Evolutionary conservation across 2,888 invertebrate species (phyloP), one percentile per base, ranked within the genome.

Genomic region (Mythimna lalbum): DNA sequence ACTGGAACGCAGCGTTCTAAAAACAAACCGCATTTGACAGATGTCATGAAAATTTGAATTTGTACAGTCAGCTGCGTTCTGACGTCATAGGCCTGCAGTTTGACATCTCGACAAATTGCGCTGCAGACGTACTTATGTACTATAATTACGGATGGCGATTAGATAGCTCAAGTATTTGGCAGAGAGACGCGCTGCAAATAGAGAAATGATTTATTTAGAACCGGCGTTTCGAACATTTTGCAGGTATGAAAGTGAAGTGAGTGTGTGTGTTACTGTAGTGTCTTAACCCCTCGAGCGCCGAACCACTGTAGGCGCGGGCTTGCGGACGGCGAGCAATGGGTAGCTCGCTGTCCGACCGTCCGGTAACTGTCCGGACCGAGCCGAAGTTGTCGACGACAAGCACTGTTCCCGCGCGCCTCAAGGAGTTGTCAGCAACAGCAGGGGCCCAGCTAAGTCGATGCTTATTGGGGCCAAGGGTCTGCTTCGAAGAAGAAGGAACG

Each of bases 61-160:
- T 68, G 65, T 72, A 78, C 61, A 80, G 69, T 80, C 77, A 76
- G 83, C 70, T 68, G 75, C 72, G 60, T 31, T 74, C 23, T 81
- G 80, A 86, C 86, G 84, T 86, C 86, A 84, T 82, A 80, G 84
- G 78, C 78, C 68, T 81, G 80, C 73, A 86, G 73, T 71, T 73
- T 64, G 86, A 75, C 73, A 74, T 17, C 27, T 27, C 69, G 63
- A 82, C 73, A 82, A 78, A 85, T 84, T 77, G 57, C 70, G 61
- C 64, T 59, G 69, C 73, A 62, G 76, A 80, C 59, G 60, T 21
- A 76, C 61, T 31, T 31, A 55, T 21, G 12, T 31, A 60, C 53
- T 80, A 64, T 78, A 83, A 76, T 78, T 83, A 68, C 66, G 74
- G 60, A 81, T 72, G 59, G 71, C 73, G 75, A 73, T 73, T 71